phyloP scores from a whole-genome alignment of 2,888 invertebrate genomes.

The Euplagia quadripunctaria region DNA sequence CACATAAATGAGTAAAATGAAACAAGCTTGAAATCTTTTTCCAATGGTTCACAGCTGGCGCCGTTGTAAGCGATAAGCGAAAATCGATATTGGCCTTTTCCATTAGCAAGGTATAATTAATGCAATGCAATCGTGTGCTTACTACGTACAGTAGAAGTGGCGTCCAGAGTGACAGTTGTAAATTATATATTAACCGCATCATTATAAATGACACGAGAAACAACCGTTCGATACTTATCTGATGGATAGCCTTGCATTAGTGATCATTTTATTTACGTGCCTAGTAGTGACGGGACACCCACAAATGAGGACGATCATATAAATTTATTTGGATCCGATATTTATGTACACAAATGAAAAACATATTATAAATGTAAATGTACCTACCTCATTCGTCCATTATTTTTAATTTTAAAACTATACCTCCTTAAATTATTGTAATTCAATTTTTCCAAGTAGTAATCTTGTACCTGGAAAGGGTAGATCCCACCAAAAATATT shows the following conservation, averaged over 20 bases:
- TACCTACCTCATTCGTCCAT: too few species aligned
- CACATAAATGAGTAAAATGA: constrained; percentile 46
- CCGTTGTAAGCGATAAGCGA: constrained; percentile 75
- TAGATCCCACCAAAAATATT: too few species aligned
- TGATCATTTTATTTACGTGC: not conserved
- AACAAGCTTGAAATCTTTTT: constrained; percentile 71
- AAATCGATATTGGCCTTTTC: constrained; percentile 75
- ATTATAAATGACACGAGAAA: constrained; percentile 25
- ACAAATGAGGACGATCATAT: not conserved
- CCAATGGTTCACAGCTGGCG: constrained; percentile 70
- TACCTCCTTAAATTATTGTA: too few species aligned
- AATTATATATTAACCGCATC: constrained; percentile 38
- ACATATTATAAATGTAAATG: too few species aligned
- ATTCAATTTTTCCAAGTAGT: too few species aligned
- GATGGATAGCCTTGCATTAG: not conserved
- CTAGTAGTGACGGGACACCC: not conserved
- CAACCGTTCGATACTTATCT: not conserved
- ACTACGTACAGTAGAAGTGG: constrained; percentile 27
- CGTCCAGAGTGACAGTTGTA: constrained; percentile 31
- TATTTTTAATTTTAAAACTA: too few species aligned
- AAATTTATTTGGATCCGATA: not conserved
- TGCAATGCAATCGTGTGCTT: constrained; percentile 67
- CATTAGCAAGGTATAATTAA: constrained; percentile 76
- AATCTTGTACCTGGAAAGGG: too few species aligned
- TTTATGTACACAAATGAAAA: not conserved